Conservation (phyloP, 2,888 invertebrate species). For the Acrocera orbiculus region DNA sequence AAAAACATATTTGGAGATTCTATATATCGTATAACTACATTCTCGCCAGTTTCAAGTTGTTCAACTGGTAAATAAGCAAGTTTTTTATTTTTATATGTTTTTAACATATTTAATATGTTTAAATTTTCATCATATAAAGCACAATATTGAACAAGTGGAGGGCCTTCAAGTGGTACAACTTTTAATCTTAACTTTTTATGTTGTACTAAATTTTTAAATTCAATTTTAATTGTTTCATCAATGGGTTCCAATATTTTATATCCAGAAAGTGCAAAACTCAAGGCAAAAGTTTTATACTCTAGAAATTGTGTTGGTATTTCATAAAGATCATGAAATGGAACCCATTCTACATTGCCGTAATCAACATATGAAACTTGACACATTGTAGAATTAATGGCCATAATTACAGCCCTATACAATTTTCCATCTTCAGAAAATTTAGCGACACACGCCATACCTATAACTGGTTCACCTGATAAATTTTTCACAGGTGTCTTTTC, state of each 20-base stretch:
- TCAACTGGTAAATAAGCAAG: conserved; percentile 22
- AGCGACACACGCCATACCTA: conserved; percentile 62
- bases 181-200: conserved; percentile 44
- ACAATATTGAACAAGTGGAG: conserved; percentile 57
- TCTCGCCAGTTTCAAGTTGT: conserved; percentile 20
- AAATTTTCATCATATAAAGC: conserved; percentile 42
- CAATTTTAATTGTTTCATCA: conserved; percentile 42
- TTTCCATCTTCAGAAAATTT: conserved; percentile 49
- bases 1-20: conserved; percentile 52
- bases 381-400: conserved; percentile 48
- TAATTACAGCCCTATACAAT: conserved; percentile 59
- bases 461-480: conserved; percentile 47
- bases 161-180: conserved; percentile 49
- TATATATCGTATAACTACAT: conserved; percentile 27
- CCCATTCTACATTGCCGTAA: conserved; percentile 59
- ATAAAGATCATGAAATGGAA: conserved; percentile 51
- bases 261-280: conserved; percentile 54
- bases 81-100: conserved; percentile 21
- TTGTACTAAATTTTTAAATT: conserved; percentile 50
- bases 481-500: conserved; percentile 43
- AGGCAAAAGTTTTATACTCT: conserved; percentile 53
- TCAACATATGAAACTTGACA: conserved; percentile 67
- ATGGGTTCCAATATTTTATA: conserved; percentile 42
- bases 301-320: conserved; percentile 57
- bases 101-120: conserved; percentile 21